Conservation (phyloP, 2,888 invertebrate genomes). For the Conchocele bisecta region DNA sequence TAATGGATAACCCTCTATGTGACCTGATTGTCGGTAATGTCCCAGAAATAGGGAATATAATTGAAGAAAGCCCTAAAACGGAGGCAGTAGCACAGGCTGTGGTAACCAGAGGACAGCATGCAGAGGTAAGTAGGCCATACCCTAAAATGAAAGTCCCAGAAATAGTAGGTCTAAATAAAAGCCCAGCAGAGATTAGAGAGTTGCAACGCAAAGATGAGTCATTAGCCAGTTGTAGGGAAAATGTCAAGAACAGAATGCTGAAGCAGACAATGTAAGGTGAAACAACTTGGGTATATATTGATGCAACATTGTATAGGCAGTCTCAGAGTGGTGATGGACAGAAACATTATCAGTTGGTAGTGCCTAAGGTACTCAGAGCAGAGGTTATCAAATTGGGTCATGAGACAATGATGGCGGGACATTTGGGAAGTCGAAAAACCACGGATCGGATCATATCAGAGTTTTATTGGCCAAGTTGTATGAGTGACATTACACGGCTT, state of each 20-base stretch:
- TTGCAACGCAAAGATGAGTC: background rate
- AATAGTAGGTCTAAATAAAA: too few species aligned
- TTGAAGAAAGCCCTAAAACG: background rate
- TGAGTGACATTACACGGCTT: constrained; percentile 27
- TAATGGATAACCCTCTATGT: constrained; percentile 26
- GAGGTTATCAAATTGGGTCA: constrained; percentile 41
- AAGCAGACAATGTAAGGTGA: background rate
- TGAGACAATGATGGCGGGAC: constrained; percentile 44
- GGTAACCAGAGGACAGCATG: background rate
- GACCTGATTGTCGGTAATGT: constrained; percentile 41
- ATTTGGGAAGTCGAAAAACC: constrained; percentile 38
- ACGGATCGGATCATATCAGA: constrained; percentile 18
- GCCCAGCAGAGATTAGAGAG: background rate
- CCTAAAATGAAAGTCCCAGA: background rate
- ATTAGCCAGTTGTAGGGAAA: background rate
- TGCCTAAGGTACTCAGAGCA: constrained; percentile 23
- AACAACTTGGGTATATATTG: background rate
- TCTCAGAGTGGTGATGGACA: background rate
- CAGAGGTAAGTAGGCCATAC: background rate
- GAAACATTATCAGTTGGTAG: constrained; percentile 16
- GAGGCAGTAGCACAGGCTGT: background rate
- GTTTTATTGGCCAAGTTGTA: constrained; percentile 49
- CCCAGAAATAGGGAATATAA: constrained; percentile 10
- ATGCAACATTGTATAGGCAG: background rate
- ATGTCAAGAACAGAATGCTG: background rate